These are phyloP conservation scores for Ibycter americanus DNA, from an alignment of 2,797 vertebrate species.

Conservation along the genomic window DNA sequence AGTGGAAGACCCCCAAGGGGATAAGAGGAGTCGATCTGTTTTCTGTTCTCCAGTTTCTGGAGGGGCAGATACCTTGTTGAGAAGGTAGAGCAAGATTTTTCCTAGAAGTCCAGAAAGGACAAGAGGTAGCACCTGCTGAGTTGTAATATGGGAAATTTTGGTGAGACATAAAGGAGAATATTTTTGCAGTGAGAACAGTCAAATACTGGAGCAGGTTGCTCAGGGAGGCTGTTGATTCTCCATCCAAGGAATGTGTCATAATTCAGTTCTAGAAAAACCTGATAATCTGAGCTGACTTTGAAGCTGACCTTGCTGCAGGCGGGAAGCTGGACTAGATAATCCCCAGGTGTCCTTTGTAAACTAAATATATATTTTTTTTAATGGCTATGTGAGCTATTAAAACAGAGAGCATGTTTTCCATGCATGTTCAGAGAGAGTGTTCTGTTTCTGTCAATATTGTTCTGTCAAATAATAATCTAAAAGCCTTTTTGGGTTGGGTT, in stretches of 20 bases:
- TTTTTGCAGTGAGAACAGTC: neutral
- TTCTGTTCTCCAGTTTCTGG: neutral
- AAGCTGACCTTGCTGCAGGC: neutral
- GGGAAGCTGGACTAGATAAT: neutral
- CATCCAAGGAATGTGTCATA: neutral
- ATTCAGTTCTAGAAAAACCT: neutral
- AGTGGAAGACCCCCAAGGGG: neutral
- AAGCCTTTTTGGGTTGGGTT: fast-evolving
- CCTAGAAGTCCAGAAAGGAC: neutral
- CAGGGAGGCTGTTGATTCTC: neutral
- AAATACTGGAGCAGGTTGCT: neutral
- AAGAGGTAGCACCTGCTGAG: neutral
- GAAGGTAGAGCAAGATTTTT: neutral
- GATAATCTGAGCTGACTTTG: neutral
- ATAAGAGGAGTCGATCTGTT: neutral
- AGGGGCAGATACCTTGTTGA: neutral
- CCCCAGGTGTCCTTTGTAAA: neutral
- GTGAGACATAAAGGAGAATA: neutral
- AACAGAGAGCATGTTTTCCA: neutral
- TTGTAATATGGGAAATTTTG: neutral
- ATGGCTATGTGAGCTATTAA: neutral
- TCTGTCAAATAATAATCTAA: neutral
- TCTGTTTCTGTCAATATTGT: neutral
- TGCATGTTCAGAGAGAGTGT: neutral
- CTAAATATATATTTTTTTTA: no score